These are phyloP conservation scores for Cataglyphis livida DNA, from an alignment of 2,888 invertebrate species.

Conservation along the genomic window DNA sequence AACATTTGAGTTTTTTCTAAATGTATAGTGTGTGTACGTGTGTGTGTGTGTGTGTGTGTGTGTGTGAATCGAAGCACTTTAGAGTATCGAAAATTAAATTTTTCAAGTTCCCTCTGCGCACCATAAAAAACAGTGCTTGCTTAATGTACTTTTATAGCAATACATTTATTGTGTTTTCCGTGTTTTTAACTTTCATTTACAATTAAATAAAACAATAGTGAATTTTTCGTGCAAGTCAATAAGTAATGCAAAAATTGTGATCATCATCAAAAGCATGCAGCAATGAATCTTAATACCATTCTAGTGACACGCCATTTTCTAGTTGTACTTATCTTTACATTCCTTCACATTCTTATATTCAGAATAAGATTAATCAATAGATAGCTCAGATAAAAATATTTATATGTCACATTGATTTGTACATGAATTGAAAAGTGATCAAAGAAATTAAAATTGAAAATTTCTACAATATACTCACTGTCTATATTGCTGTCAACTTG, in stretches of 20 bases:
- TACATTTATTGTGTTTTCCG: not conserved
- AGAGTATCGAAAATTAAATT: slow-evolving; percentile 63
- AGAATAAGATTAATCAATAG: not conserved
- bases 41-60: not conserved
- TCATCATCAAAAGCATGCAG: not conserved
- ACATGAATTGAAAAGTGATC: not conserved
- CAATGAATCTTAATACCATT: slow-evolving; percentile 15
- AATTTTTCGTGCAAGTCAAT: slow-evolving; percentile 12
- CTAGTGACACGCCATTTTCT: not conserved
- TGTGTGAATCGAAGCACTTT: slow-evolving; percentile 33
- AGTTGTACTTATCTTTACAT: not conserved
- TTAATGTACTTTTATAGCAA: slow-evolving; percentile 54
- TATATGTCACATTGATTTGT: not conserved
- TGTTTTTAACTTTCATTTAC: slow-evolving; percentile 23
- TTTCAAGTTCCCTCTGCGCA: slow-evolving; percentile 48
- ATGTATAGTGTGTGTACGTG: slow-evolving; percentile 25
- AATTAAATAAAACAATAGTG: slow-evolving; percentile 35
- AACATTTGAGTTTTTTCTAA: slow-evolving; percentile 64
- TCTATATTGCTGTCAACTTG: slow-evolving; percentile 69
- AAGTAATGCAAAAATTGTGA: slow-evolving; percentile 1
- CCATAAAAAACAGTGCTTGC: slow-evolving; percentile 50
- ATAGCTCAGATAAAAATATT: not conserved
- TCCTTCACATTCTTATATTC: not conserved
- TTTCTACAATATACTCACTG: slow-evolving; percentile 67
- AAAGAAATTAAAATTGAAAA: not conserved